Evolutionary conservation across 64 coral and sea anemone genomes (phyloP).

Genomic region (Porites lutea): DNA sequence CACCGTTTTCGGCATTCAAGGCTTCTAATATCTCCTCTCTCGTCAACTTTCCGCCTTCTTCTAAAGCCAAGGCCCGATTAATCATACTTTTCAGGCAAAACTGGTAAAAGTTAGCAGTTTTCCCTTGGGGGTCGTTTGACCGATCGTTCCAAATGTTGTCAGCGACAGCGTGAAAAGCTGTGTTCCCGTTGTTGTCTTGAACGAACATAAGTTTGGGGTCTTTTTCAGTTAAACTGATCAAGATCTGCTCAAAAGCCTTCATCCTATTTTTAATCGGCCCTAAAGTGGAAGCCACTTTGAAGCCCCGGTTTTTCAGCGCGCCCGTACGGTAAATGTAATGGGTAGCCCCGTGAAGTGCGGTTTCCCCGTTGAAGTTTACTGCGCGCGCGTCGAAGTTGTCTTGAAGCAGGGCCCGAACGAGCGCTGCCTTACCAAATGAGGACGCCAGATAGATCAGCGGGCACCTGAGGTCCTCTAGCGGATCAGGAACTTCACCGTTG

Average conservation of each 20-base stretch:
- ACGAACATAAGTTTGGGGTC: constrained; percentile 29
- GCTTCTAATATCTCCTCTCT: not conserved
- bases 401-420: constrained; percentile 1
- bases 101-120: constrained; percentile 22
- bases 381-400: constrained; percentile 8
- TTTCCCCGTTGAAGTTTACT: not conserved
- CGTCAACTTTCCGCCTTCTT: not conserved
- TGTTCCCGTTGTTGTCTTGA: constrained; percentile 39
- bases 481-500: constrained; percentile 38
- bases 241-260: constrained; percentile 33
- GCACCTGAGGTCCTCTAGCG: constrained; percentile 18
- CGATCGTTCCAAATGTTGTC: constrained; percentile 49
- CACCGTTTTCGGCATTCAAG: constrained; percentile 9
- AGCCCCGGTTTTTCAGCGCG: not conserved
- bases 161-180: constrained; percentile 19
- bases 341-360: constrained; percentile 5
- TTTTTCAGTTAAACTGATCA: not conserved
- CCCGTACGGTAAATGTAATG: constrained; percentile 30
- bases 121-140: constrained; percentile 2
- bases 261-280: constrained; percentile 44
- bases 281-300: constrained; percentile 24
- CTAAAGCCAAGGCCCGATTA: not conserved
- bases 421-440: constrained; percentile 6
- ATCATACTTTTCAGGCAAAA: constrained; percentile 1
- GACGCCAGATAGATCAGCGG: constrained; percentile 32